Evolutionary conservation across 2,888 invertebrate genomes (phyloP), one percentile per base, ranked within the genome.

Genomic region (Agrenia bidenticulata): DNA sequence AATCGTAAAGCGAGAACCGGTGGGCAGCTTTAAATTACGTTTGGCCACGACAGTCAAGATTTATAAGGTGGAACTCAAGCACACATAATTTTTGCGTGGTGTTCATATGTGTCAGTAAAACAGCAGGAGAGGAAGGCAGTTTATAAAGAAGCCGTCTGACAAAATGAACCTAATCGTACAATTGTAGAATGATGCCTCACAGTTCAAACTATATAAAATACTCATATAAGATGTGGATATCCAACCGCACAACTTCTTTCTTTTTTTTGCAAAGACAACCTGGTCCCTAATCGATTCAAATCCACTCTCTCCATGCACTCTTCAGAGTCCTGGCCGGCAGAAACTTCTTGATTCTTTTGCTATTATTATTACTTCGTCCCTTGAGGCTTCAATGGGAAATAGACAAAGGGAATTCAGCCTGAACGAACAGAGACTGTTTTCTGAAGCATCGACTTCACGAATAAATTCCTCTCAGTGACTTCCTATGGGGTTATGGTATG

Each of bases 51-150:
- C 69, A 69, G 61, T 27, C 37, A 60, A 70, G 66, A 70, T 70
- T 70, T 67, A 67, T 64, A 59, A 51, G 53, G 66, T 66, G 58
- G 62, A 67, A 67, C 60, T 66, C 56, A 63, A 62, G 60, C 56
- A 55, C 23, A 64, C 64, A 66, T 70, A 70, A 70, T 67, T 70
- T 69, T 70, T 64, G 66, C 70, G 60, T 66, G 66, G 65, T 64
- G 70, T 66, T 67, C 62, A 62, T 64, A 58, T 61, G 64, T 70
- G 66, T 66, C 65, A 65, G 63, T 24, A 23, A 49, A 58, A 49
- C 58, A 58, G 58, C 58, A 45, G 58, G 58, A 15, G 27, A n/a
- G 45, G 56, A 57, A 37, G 55, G 27, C 26, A 32, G 45, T 45
- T 45, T 45, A 45, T 17, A 32, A 32, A 32, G 32, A 32, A 32